These are phyloP conservation scores for Cossypha dichroa DNA, from an alignment of 2,797 vertebrate genomes.

Conservation along the genomic window DNA sequence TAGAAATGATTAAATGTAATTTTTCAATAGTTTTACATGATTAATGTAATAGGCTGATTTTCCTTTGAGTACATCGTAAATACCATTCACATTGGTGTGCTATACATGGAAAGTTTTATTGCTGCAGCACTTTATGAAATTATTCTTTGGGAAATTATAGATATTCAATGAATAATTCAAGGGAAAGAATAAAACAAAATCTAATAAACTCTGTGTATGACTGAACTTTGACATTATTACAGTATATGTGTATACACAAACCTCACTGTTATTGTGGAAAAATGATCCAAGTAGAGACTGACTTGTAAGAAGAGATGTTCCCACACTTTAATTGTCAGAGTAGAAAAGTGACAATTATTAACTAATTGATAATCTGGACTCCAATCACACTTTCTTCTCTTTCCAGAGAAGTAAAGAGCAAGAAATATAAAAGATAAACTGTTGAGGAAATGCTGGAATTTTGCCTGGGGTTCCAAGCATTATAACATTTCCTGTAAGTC, in stretches of 20 bases:
- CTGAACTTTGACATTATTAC: slow-evolving; percentile 71
- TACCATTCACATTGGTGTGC: slow-evolving; percentile 10
- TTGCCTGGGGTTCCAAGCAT: background rate
- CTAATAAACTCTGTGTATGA: slow-evolving; percentile 68
- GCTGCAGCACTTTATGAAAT: slow-evolving; percentile 71
- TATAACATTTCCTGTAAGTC: background rate
- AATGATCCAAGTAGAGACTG: background rate
- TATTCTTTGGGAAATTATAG: slow-evolving; percentile 72
- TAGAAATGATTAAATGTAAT: slow-evolving; percentile 42
- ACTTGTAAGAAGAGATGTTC: background rate
- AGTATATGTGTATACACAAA: slow-evolving; percentile 38
- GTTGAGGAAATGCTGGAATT: background rate
- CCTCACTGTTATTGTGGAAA: background rate
- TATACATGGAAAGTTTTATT: slow-evolving; percentile 63
- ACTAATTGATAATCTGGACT: background rate
- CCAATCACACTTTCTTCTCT: background rate
- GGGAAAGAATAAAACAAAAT: slow-evolving; percentile 68
- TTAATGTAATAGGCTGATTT: slow-evolving; percentile 35
- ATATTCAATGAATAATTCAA: slow-evolving; percentile 79
- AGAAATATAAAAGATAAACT: background rate
- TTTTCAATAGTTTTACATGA: slow-evolving; percentile 60
- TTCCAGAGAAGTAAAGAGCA: background rate
- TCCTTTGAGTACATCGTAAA: slow-evolving; percentile 24
- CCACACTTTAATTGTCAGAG: slow-evolving; percentile 5
- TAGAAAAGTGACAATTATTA: slow-evolving; percentile 6